phyloP scores from a whole-genome alignment of 2,888 invertebrate species.

The Hanleya hanleyi region DNA sequence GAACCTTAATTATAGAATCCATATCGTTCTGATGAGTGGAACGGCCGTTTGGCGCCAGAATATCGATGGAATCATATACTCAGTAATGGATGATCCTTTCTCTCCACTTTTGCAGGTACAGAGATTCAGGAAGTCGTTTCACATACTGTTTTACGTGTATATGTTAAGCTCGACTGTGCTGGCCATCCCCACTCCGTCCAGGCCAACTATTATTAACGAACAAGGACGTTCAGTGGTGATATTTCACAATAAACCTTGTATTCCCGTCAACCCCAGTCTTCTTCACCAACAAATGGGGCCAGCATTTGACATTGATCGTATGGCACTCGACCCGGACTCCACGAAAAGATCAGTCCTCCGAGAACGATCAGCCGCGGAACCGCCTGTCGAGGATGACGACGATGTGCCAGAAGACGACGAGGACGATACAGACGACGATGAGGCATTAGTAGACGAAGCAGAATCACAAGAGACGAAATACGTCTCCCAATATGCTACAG shows the following conservation, averaged over 20 bases:
- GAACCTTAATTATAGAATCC: no score
- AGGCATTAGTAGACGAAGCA: slow-evolving; percentile 30
- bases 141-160: not conserved
- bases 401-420: slow-evolving; percentile 36
- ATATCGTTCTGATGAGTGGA: no score
- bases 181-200: not conserved
- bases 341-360: slow-evolving; percentile 32
- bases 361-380: slow-evolving; percentile 18
- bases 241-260: slow-evolving; percentile 44
- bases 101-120: not conserved
- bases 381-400: slow-evolving; percentile 27
- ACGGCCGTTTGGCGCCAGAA: no score
- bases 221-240: slow-evolving; percentile 21
- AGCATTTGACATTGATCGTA: slow-evolving; percentile 51
- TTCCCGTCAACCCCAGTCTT: slow-evolving; percentile 42
- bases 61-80: no score
- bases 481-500: no score
- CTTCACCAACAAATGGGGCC: slow-evolving; percentile 49
- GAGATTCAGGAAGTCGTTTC: not conserved
- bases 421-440: slow-evolving; percentile 36
- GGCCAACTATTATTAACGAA: not conserved
- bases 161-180: not conserved
- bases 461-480: not conserved
- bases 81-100: no score
- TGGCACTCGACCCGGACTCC: slow-evolving; percentile 47